Conservation (phyloP, 2,797 vertebrate species). For the Cyclura pinguis region DNA sequence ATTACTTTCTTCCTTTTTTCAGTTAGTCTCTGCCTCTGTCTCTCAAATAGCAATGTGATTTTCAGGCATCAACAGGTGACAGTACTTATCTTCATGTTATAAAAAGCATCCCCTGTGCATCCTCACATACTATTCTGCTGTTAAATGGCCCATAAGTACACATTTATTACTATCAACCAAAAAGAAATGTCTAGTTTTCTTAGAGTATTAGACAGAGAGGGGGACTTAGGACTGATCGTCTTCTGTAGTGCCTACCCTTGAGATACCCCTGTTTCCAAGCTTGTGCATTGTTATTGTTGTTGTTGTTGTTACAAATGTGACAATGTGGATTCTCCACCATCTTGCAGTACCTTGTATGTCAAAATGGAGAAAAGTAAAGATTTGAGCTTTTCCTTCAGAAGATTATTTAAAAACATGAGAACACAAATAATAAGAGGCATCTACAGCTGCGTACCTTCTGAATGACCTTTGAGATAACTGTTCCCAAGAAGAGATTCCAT, state of each 20-base stretch:
- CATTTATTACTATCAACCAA: background rate
- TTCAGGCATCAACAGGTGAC: background rate
- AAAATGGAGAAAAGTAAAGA: constrained; percentile 2
- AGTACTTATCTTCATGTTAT: background rate
- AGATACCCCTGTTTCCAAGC: background rate
- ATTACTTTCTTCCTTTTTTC: background rate
- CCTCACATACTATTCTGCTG: background rate
- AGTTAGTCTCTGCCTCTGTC: background rate
- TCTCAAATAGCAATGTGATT: background rate
- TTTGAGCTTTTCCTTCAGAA: background rate
- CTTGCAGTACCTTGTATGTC: background rate
- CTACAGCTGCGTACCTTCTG: background rate
- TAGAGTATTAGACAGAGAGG: background rate
- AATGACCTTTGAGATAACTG: background rate
- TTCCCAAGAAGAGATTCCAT: background rate
- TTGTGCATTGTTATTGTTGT: background rate
- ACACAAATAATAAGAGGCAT: background rate
- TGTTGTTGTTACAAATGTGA: background rate
- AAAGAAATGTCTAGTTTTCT: background rate
- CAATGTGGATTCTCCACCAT: background rate
- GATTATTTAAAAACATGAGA: background rate
- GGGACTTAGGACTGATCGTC: background rate
- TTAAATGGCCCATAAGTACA: background rate
- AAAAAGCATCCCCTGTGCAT: background rate
- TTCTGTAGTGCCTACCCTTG: too few species aligned